A percentile compares a stretch with the other conserved stretches of the same genome.
Evolutionary conservation across 1,140 invertebrate genomes (phyloP).

Genomic region (Carposina sasakii): DNA sequence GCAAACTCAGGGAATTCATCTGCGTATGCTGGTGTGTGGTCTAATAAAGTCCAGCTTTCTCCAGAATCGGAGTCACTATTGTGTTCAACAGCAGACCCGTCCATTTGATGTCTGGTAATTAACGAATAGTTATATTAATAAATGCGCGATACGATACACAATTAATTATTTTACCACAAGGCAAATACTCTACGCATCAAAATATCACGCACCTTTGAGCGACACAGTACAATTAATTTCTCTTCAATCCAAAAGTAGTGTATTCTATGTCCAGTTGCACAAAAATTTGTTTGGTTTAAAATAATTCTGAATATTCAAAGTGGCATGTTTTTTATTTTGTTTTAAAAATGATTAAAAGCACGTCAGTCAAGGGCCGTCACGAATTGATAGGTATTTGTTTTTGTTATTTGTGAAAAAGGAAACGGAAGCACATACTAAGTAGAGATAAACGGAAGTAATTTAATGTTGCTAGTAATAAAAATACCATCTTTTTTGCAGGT

Average conservation of each 20-base stretch:
- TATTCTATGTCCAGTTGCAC: constrained; percentile 27
- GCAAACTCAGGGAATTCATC: constrained; percentile 35
- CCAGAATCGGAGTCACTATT: constrained; percentile 65
- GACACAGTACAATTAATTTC: constrained; percentile 24
- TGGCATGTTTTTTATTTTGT: constrained; percentile 41
- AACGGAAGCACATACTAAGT: no score
- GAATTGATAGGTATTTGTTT: no score
- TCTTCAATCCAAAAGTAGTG: constrained; percentile 16
- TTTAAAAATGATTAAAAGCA: constrained; percentile 25
- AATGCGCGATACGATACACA: no score
- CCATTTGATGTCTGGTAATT: no score
- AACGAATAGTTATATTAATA: constrained; percentile 10
- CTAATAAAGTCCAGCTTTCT: constrained; percentile 60
- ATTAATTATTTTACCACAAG: no score
- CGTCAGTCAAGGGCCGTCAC: no score
- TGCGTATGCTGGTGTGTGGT: constrained; percentile 30
- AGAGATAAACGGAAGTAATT: no score
- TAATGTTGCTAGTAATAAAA: not conserved
- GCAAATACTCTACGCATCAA: constrained; percentile 7
- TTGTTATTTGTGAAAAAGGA: no score
- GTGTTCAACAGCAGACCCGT: constrained; percentile 44
- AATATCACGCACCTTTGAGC: constrained; percentile 24
- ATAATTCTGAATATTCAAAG: constrained; percentile 24
- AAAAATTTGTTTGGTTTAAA: constrained; percentile 36
- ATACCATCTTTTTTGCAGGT: not conserved